Evolutionary conservation across 2,113 vertebrate genomes (phyloP).

Genomic region (Bubalus kerabau): DNA sequence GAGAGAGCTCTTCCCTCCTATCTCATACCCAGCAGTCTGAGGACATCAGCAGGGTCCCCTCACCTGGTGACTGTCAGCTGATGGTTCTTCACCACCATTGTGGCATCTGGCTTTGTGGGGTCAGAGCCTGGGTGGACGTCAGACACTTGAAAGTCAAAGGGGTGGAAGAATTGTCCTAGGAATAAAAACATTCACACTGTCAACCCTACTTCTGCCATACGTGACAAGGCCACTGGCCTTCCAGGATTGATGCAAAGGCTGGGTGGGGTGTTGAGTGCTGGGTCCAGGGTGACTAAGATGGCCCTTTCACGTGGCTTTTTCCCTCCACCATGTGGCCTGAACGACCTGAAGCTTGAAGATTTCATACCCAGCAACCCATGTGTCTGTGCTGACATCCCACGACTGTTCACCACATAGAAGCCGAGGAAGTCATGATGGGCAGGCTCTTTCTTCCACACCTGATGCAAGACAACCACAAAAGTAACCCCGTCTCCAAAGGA

Average conservation of each 20-base stretch:
- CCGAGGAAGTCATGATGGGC: conserved; percentile 90
- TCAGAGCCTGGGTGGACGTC: conserved; percentile 85
- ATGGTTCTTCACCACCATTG: conserved; percentile 91
- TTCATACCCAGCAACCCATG: conserved; percentile 93
- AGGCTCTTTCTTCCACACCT: conserved; percentile 90
- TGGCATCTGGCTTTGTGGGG: conserved; percentile 91
- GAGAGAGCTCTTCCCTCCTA: background rate
- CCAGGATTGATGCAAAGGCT: background rate
- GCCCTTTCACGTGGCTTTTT: background rate
- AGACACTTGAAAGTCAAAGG: conserved; percentile 87
- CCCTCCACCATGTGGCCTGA: background rate
- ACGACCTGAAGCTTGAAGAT: background rate
- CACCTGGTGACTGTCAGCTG: conserved; percentile 93
- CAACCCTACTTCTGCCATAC: background rate
- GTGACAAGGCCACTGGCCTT: background rate
- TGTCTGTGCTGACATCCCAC: conserved; percentile 85
- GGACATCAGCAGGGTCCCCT: background rate
- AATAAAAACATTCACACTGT: conserved; percentile 24
- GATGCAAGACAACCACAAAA: conserved; percentile 92
- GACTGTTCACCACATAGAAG: conserved; percentile 90
- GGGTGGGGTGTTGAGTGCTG: too few species aligned
- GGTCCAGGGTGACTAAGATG: background rate
- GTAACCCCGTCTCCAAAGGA: conserved; percentile 85
- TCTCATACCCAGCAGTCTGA: background rate
- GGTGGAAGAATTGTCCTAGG: conserved; percentile 93